These are phyloP conservation scores for Phaethornis superciliosus DNA, from an alignment of 2,113 vertebrate genomes.

Conservation along the genomic window DNA sequence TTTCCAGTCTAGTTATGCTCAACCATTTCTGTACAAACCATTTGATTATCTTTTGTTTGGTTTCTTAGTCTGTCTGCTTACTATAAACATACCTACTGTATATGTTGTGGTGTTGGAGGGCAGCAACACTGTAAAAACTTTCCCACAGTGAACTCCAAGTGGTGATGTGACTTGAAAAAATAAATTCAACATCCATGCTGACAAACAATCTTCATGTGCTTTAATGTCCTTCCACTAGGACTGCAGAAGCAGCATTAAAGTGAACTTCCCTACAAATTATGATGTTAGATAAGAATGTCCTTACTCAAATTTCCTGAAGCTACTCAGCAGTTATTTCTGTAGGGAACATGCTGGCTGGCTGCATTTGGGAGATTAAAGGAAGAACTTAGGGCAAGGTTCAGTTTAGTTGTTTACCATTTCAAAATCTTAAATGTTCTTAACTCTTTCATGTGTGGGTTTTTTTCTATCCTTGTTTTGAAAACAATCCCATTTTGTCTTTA, in stretches of 20 bases:
- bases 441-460: constrained; percentile 62
- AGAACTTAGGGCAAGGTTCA: constrained; percentile 69
- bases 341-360: constrained; percentile 45
- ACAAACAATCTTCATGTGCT: constrained; percentile 35
- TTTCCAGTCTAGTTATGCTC: constrained; percentile 35
- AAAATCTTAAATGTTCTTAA: constrained; percentile 63
- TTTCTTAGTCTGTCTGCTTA: constrained; percentile 47
- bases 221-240: constrained; percentile 61
- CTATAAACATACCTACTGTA: constrained; percentile 64
- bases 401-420: constrained; percentile 66
- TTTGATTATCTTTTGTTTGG: constrained; percentile 48
- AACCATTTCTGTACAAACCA: not conserved
- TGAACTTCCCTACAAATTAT: constrained; percentile 62
- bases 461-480: constrained; percentile 56
- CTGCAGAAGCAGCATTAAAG: constrained; percentile 62
- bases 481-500: constrained; percentile 47
- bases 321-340: constrained; percentile 70
- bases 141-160: constrained; percentile 64
- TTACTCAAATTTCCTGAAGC: constrained; percentile 71
- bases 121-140: constrained; percentile 48
- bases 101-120: constrained; percentile 42
- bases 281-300: constrained; percentile 70
- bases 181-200: constrained; percentile 42
- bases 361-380: constrained; percentile 64
- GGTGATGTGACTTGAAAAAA: constrained; percentile 57